phyloP scores from a whole-genome alignment of 2,797 vertebrate species.

The Phaenicophaeus curvirostris region DNA sequence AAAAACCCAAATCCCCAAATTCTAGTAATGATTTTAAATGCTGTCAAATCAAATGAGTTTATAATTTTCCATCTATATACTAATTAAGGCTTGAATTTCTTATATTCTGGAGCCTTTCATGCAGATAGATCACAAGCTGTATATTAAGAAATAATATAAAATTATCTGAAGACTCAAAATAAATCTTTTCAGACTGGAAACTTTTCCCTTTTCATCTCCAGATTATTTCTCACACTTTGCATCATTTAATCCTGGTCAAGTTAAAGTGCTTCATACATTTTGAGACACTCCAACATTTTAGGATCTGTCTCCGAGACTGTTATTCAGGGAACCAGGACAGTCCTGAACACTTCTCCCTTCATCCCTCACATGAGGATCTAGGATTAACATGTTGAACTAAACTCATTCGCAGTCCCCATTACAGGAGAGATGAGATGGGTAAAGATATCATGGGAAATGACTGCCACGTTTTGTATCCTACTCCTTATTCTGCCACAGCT shows the following conservation, averaged over 20 bases:
- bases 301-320: not conserved
- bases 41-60: not conserved
- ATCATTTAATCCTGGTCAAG: slow-evolving; percentile 37
- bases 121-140: slow-evolving; percentile 17
- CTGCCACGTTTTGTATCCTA: not conserved
- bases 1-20: not conserved
- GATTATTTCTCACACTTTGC: slow-evolving; percentile 18
- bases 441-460: not conserved
- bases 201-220: slow-evolving; percentile 23
- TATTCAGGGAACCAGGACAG: not conserved
- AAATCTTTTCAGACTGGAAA: slow-evolving; percentile 40
- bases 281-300: not conserved
- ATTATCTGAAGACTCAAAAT: slow-evolving; percentile 20
- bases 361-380: not conserved
- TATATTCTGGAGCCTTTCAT: not conserved
- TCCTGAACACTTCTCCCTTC: not conserved
- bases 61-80: slow-evolving; percentile 11
- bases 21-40: not conserved
- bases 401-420: not conserved
- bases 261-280: not conserved
- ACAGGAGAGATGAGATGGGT: not conserved
- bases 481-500: not conserved
- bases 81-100: slow-evolving; percentile 7
- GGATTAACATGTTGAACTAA: not conserved
- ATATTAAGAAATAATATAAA: slow-evolving; percentile 27